These are phyloP conservation scores for Hipparchia sbordonii DNA, from an alignment of 2,888 invertebrate genomes.

Conservation along the genomic window DNA sequence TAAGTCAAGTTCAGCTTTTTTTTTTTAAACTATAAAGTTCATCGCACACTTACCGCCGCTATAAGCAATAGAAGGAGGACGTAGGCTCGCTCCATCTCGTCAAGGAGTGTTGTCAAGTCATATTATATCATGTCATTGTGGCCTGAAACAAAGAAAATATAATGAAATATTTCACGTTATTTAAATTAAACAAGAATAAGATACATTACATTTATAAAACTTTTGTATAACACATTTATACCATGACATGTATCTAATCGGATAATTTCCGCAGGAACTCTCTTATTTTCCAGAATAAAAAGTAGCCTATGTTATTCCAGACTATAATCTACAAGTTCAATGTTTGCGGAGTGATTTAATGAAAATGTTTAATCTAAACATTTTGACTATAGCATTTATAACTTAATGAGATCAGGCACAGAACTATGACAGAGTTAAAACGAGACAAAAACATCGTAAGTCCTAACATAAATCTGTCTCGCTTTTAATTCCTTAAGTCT, in stretches of 20 bases:
- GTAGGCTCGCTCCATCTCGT: conserved; percentile 59
- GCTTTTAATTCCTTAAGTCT: no score
- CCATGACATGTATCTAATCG: no score
- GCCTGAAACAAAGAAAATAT: conserved; percentile 58
- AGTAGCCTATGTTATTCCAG: neutral
- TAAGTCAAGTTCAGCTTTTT: no score
- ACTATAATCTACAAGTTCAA: neutral
- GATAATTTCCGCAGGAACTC: no score
- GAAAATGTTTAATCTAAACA: no score
- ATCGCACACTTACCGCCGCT: conserved; percentile 58
- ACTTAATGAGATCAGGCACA: no score
- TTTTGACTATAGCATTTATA: no score
- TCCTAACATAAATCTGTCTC: no score
- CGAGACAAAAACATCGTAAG: no score
- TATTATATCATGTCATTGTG: conserved; percentile 57
- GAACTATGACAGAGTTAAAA: no score
- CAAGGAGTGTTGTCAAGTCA: conserved; percentile 51
- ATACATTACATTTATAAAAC: neutral
- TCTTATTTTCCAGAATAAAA: neutral
- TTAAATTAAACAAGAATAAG: neutral
- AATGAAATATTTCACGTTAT: neutral
- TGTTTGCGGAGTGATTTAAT: no score
- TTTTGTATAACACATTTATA: no score
- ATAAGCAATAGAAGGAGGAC: conserved; percentile 55
- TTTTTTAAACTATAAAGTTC: neutral